These are phyloP conservation scores for Eptesicus fuscus DNA, from an alignment of 2,113 vertebrate genomes.

Conservation along the genomic window DNA sequence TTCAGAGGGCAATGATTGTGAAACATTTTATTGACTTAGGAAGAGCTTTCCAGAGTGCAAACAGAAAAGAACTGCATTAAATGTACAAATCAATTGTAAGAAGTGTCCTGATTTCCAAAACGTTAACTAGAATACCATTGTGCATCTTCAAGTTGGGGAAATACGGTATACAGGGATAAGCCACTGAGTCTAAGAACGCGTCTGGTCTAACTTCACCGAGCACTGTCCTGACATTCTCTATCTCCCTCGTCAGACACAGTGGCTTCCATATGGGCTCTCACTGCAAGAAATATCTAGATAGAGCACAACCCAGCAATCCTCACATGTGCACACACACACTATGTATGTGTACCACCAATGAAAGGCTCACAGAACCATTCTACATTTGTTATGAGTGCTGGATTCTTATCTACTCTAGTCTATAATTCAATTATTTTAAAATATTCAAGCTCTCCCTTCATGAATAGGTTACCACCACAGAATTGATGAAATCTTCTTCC, in stretches of 20 bases:
- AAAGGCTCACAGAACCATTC: neutral
- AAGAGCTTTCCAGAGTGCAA: neutral
- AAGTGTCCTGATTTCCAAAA: neutral
- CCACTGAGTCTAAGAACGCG: neutral
- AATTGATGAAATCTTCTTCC: neutral
- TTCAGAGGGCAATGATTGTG: neutral
- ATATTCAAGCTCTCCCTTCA: fast-evolving
- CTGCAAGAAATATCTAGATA: fast-evolving
- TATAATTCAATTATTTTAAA: neutral
- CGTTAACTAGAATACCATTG: fast-evolving
- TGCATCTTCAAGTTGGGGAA: fast-evolving
- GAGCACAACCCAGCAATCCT: fast-evolving
- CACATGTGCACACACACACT: fast-evolving
- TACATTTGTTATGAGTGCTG: neutral
- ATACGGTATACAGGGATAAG: fast-evolving
- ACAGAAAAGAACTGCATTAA: neutral
- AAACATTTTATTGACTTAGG: neutral
- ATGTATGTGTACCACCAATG: fast-evolving
- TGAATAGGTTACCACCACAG: fast-evolving
- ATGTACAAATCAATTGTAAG: neutral
- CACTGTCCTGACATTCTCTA: fast-evolving
- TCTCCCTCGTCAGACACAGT: fast-evolving
- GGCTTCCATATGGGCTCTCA: neutral
- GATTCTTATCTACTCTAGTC: neutral
- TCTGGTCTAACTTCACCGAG: fast-evolving